These are phyloP conservation scores for Ctenopoma kingsleyae DNA, from an alignment of 2,797 vertebrate genomes.

Conservation along the genomic window DNA sequence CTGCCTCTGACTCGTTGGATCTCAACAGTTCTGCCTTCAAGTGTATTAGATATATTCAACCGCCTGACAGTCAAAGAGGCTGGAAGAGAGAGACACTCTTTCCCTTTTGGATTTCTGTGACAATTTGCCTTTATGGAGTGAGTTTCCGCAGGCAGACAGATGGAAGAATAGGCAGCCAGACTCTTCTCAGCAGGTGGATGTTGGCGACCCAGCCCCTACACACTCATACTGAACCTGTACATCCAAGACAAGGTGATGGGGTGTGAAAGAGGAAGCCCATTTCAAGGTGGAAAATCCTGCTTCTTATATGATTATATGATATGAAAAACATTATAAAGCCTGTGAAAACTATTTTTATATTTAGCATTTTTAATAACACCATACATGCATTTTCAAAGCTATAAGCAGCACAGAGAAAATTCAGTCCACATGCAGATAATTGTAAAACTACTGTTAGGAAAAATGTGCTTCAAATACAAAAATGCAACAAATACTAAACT, in stretches of 20 bases:
- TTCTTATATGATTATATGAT: background rate
- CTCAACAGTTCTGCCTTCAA: constrained; percentile 67
- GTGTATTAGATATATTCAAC: constrained; percentile 65
- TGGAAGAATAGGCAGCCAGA: constrained; percentile 69
- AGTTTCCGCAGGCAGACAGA: constrained; percentile 66
- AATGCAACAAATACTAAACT: background rate
- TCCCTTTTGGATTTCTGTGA: constrained; percentile 46
- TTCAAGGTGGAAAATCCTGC: constrained; percentile 8
- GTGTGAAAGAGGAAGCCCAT: constrained; percentile 8
- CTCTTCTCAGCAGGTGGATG: constrained; percentile 61
- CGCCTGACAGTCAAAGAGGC: constrained; percentile 57
- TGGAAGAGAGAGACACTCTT: constrained; percentile 25
- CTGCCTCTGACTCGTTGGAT: constrained; percentile 58
- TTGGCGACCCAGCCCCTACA: constrained; percentile 41
- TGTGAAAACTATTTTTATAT: background rate
- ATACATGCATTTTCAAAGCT: background rate
- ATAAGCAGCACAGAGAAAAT: background rate
- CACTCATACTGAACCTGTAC: constrained; percentile 40
- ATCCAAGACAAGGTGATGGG: constrained; percentile 28
- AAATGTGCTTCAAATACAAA: background rate
- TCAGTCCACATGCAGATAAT: no score
- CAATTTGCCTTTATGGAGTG: constrained; percentile 56
- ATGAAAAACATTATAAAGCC: background rate
- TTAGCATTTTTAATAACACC: background rate
- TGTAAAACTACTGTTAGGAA: background rate